Percentiles rank a stretch among this genome's conserved stretches.
Conservation (phyloP, 2,888 invertebrate species). For the Galeruca laticollis region DNA sequence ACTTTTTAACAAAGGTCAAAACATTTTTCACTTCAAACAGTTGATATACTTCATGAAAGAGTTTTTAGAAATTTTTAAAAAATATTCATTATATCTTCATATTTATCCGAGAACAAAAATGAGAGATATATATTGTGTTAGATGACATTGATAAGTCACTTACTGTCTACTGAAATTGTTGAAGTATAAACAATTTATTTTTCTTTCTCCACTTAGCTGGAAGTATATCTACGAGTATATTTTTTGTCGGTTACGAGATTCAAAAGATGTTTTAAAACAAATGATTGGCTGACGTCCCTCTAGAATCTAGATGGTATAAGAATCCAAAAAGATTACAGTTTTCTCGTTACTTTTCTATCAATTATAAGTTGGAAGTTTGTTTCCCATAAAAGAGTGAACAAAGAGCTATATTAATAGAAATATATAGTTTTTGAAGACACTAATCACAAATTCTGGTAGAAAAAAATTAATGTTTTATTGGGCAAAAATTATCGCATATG, state of each 20-base stretch:
- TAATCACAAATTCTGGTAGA: no score
- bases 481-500: no score
- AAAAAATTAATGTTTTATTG: no score
- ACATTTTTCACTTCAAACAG: no score
- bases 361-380: no score
- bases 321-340: neutral
- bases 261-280: neutral
- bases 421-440: no score
- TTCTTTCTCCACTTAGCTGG: neutral
- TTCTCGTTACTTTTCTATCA: no score
- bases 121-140: neutral
- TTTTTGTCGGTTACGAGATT: neutral
- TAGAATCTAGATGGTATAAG: neutral
- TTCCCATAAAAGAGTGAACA: no score
- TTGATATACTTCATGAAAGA: neutral
- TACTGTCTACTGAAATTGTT: slow-evolving; percentile 12
- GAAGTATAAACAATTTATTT: slow-evolving; percentile 3
- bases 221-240: neutral
- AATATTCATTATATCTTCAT: neutral
- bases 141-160: slow-evolving; percentile 16
- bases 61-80: neutral
- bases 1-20: no score
- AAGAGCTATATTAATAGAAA: no score
- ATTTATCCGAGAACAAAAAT: neutral
- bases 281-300: neutral